These are phyloP conservation scores for Nomada ferruginata DNA, from an alignment of 2,888 invertebrate species.

Conservation along the genomic window DNA sequence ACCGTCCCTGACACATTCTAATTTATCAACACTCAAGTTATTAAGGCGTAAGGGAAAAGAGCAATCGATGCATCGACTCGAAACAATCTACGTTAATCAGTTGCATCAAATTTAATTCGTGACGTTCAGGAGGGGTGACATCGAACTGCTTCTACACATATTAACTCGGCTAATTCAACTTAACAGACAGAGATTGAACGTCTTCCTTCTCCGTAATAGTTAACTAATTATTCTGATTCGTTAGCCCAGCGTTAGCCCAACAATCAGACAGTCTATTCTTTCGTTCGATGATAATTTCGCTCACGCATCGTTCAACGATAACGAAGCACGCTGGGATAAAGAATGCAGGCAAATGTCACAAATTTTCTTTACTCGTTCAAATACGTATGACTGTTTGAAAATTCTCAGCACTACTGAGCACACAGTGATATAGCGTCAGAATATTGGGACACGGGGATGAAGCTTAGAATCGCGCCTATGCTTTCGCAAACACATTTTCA, in stretches of 20 bases:
- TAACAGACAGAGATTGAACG: constrained; percentile 55
- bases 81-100: constrained; percentile 61
- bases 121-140: constrained; percentile 67
- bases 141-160: constrained; percentile 69
- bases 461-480: constrained; percentile 55
- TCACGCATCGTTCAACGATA: background rate
- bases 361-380: constrained; percentile 43
- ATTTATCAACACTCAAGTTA: background rate
- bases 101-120: constrained; percentile 64
- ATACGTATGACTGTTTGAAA: constrained; percentile 52
- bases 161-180: constrained; percentile 64
- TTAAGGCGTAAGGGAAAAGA: background rate
- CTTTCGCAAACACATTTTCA: background rate
- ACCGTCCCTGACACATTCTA: background rate
- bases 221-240: constrained; percentile 42
- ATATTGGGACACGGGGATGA: constrained; percentile 40
- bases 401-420: constrained; percentile 66
- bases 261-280: background rate
- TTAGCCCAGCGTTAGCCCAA: constrained; percentile 23
- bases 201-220: constrained; percentile 45
- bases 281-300: background rate
- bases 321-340: constrained; percentile 19
- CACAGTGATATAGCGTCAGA: constrained; percentile 61
- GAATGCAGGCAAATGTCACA: constrained; percentile 12
- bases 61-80: constrained; percentile 51